Conservation (phyloP, 2,113 vertebrate species). For the Elaphurus davidianus region DNA sequence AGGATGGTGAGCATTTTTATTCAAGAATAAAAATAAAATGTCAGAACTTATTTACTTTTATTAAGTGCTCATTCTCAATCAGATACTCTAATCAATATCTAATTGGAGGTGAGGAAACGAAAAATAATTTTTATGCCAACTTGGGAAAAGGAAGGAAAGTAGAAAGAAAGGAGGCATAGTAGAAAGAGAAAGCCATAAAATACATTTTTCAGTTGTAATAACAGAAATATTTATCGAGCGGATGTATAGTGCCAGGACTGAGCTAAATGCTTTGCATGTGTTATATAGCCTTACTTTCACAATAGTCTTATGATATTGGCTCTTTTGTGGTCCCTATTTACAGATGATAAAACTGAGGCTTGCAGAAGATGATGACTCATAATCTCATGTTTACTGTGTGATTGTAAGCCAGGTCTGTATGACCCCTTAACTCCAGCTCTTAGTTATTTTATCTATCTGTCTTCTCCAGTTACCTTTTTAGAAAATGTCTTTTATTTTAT, state of each 20-base stretch:
- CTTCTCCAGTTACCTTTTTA: neutral
- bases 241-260: neutral
- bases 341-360: neutral
- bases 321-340: neutral
- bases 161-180: neutral
- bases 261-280: neutral
- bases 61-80: conserved; percentile 73
- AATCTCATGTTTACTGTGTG: neutral
- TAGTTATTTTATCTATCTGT: neutral
- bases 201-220: neutral
- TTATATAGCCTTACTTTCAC: accelerated
- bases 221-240: neutral
- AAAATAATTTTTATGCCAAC: conserved; percentile 70
- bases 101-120: conserved; percentile 66
- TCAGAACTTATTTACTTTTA: conserved; percentile 80
- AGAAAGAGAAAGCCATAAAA: neutral
- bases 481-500: neutral
- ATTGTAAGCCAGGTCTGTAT: neutral
- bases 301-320: accelerated
- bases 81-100: conserved; percentile 67
- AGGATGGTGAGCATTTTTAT: conserved; percentile 75
- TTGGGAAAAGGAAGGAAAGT: conserved; percentile 39
- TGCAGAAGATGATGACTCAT: neutral
- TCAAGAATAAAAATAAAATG: conserved; percentile 80
- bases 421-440: neutral